Evolutionary conservation across 2,888 invertebrate species (phyloP), one percentile per base, ranked within the genome.

Genomic region (Lacanobia wlatinum): DNA sequence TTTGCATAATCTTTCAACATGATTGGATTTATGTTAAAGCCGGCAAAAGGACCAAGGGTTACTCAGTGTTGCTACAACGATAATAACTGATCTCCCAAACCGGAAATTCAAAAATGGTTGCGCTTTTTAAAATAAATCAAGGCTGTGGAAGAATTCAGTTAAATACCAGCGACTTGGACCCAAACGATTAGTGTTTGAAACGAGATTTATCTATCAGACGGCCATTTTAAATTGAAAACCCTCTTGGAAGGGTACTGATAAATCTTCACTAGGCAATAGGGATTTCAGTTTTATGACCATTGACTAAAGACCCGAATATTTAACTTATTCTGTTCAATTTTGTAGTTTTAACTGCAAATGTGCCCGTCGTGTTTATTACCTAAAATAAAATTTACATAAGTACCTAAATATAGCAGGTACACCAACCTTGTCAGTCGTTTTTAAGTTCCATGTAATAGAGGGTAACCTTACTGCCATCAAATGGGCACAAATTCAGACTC

Each of bases 1-100:
- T 77, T 73, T 73, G 67, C 73, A 80, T 72, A 85, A 83, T 83
- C 61, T 85, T 83, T 78, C 70, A 69, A 72, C 77, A 66, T 83
- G 72, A 85, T 80, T 83, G 71, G 72, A 72, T 76, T 34, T 34
- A 83, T 77, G 63, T 76, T 78, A 67, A 75, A 66, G 16, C 40
- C 52, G 28, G 58, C 46, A 69, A 69, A 75, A 53, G 71, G 74
- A 56, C 65, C 53, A 56, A 63, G 53, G 73, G 40, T 55, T 21
- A 69, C 68, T 40, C 73, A 56, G 46, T 68, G 74, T 64, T 68
- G 40, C 63, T 21, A 62, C 28, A 50, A 14, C 16, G 79, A 82
- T 69, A 55, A 48, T 18, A 76, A 58, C 10, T 56, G 67, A 67
- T 82, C 56, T 64, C 21, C 3, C 4, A 46, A 50, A 43, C 28